phyloP scores from a whole-genome alignment of 2,113 vertebrate species.

The Cyanoderma ruficeps region DNA sequence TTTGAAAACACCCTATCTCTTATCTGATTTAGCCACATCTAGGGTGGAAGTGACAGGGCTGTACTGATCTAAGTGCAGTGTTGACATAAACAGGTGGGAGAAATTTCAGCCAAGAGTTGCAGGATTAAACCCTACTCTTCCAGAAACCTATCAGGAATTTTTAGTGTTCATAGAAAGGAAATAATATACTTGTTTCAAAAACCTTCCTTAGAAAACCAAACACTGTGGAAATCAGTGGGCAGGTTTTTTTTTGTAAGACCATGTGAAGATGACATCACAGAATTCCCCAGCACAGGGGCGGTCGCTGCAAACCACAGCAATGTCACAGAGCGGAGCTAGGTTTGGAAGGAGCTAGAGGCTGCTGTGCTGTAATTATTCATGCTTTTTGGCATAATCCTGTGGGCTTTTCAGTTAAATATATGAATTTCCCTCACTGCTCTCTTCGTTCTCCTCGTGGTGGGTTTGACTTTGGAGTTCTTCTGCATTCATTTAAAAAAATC shows the following conservation, averaged over 20 bases:
- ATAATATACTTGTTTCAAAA: background rate
- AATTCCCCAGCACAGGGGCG: fast-evolving
- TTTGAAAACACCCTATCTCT: background rate
- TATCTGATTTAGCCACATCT: background rate
- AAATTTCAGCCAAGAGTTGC: background rate
- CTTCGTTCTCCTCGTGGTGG: background rate
- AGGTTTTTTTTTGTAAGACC: background rate
- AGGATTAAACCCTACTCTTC: background rate
- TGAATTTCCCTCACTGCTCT: background rate
- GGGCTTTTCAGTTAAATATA: background rate
- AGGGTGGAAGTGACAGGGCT: background rate
- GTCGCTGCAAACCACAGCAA: background rate
- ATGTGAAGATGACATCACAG: background rate
- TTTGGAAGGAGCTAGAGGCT: background rate
- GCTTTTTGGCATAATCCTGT: background rate
- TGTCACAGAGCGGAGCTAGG: fast-evolving
- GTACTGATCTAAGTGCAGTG: background rate
- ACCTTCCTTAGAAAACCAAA: background rate
- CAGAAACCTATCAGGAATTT: background rate
- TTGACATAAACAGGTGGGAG: background rate
- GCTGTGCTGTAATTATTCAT: background rate
- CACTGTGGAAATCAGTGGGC: background rate
- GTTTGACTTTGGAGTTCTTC: background rate
- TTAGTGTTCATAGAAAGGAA: background rate
- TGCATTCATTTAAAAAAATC: background rate